Base-by-base conservation (phyloP, 2,797 vertebrate species). In the Carduelis carduelis region DNA sequence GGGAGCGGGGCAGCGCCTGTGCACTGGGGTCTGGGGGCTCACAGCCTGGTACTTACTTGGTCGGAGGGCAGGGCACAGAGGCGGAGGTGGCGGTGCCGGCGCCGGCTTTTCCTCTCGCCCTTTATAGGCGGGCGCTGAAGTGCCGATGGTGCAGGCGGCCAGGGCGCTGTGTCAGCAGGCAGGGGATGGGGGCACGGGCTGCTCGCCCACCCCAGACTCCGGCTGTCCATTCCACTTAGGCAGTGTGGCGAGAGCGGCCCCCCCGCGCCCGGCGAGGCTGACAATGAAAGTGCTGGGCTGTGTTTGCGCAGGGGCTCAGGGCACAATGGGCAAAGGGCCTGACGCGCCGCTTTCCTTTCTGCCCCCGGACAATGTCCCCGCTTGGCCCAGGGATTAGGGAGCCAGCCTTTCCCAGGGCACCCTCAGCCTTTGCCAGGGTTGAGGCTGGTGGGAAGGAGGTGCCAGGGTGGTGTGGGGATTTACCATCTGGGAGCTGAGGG, bases 81-180 rank as follows among this genome's bases (percentile, higher is more conserved):
- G 97, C 97, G 97, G 98, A 98, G 98, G 98, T 98, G 94, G 95
- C 44, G 64, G 87, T 96, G 92, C 96, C 76, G 95, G 94, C 72
- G 69, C 91, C 83, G 96, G 98, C 97, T 95, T 53, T 88, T 96
- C 95, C 90, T 83, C 87, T 84, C 63, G 95, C 75, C 94, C 98
- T 99, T 99, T 99, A 99, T 99, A 99, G 98, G 96, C 83, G 6
- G 94, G 96, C 69, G 82, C 96, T 60, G 82, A 89, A 97, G 93
- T 96, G 97, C 97, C 96, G 96, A 97, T 97, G 97, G 97, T 87
- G 96, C 96, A 87, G 87, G 93, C 97, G 27, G 22, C 11, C 97
- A 97, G 97, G 97, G 97, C 97, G 98, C 99, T 98, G 98, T 99
- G 98, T 99, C 99, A 99, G 99, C 98, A 98, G 97, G 92, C 97